These are phyloP conservation scores for Archaeoteleia sp. DNA, from an alignment of 2,888 invertebrate genomes.

Conservation along the genomic window DNA sequence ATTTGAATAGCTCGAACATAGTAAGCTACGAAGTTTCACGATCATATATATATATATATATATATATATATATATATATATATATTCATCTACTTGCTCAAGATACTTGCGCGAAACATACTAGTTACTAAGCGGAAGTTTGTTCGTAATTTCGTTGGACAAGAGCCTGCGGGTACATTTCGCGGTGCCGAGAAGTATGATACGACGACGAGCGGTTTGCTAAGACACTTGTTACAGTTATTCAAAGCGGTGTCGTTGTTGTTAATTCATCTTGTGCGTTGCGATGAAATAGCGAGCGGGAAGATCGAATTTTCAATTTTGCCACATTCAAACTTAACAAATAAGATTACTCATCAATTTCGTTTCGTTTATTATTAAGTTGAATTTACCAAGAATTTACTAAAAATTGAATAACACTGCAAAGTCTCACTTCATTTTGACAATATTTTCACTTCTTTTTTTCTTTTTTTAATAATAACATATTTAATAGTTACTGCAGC, in stretches of 20 bases:
- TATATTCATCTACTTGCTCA: conserved; percentile 1
- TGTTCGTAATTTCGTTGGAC: conserved; percentile 23
- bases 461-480: too few relatives aligned
- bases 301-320: conserved; percentile 1
- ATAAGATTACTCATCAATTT: neutral
- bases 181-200: conserved; percentile 13
- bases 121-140: conserved; percentile 13
- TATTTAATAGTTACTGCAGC: too few relatives aligned
- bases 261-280: conserved; percentile 2
- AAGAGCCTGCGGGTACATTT: conserved; percentile 14
- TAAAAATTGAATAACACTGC: too few relatives aligned
- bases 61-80: too few relatives aligned
- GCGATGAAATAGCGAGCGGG: neutral
- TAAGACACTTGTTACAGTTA: conserved; percentile 1
- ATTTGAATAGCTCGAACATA: too few relatives aligned
- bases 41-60: too few relatives aligned
- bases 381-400: too few relatives aligned
- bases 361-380: too few relatives aligned
- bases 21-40: too few relatives aligned
- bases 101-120: conserved; percentile 3
- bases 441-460: too few relatives aligned
- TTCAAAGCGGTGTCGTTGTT: neutral
- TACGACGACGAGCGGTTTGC: conserved; percentile 3
- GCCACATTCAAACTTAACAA: neutral
- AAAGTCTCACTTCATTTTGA: too few relatives aligned